Evolutionary conservation across 2,888 invertebrate genomes (phyloP), one percentile per base, ranked within the genome.

Genomic region (Pachymerium ferrugineum): DNA sequence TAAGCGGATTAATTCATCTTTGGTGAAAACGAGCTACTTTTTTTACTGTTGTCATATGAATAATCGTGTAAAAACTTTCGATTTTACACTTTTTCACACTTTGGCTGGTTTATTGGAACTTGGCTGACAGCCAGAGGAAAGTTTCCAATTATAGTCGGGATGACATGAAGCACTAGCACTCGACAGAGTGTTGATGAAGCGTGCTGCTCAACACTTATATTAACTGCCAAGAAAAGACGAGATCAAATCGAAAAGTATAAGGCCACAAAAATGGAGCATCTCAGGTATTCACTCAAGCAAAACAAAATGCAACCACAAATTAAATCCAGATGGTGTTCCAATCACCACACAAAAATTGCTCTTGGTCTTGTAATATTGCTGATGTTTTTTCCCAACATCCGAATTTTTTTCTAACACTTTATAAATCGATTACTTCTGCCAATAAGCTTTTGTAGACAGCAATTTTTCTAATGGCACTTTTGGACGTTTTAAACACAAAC

Each of bases 91-190:
- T n/a, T n/a, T n/a, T n/a, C n/a, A n/a, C n/a, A n/a, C n/a, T n/a
- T n/a, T n/a, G n/a, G n/a, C 14, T 12, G 62, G 62, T 28, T 62
- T 62, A 62, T 62, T 62, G 62, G 28, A 62, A 62, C 62, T 62
- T 62, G 62, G 62, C 62, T 62, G 62, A 28, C 62, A 62, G 62
- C 62, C 62, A 62, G 62, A 28, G 62, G 28, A 62, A 62, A 62
- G 62, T 62, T 62, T 62, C 62, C 62, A 62, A 62, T 62, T 62
- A 62, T 62, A 62, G 62, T 62, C 62, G 62, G 62, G 62, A 62
- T 62, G 62, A 62, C 62, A 62, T 62, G 62, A 62, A 28, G 62
- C 28, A 62, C 62, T 62, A 25, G 28, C 62, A 62, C 62, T 62
- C 62, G 62, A 62, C 62, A 62, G 62, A 28, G 62, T 62, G 62